phyloP scores from a whole-genome alignment of 2,797 vertebrate genomes.

The Dryobates pubescens region DNA sequence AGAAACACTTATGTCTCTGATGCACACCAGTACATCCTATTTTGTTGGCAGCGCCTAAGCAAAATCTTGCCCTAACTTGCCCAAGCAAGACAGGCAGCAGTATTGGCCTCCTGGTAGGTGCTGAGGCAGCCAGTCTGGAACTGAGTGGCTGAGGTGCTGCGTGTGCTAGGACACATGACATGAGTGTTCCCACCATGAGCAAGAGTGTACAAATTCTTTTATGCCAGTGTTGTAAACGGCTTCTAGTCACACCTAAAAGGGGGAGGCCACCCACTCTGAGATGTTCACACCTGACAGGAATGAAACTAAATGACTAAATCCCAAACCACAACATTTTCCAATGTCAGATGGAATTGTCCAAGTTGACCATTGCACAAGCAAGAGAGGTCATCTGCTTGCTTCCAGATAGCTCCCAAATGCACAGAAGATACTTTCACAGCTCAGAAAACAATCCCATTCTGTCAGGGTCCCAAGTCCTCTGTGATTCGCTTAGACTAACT shows the following conservation, averaged over 20 bases:
- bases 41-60: neutral
- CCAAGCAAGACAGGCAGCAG: neutral
- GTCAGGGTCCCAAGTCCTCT: neutral
- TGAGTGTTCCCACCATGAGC: neutral
- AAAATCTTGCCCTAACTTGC: constrained; percentile 35
- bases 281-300: neutral
- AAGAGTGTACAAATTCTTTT: neutral
- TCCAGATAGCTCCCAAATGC: neutral
- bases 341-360: neutral
- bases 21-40: neutral
- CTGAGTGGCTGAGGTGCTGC: neutral
- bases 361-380: neutral
- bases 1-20: neutral
- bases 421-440: neutral
- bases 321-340: neutral
- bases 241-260: neutral
- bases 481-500: neutral
- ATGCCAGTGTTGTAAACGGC: neutral
- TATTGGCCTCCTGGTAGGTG: neutral
- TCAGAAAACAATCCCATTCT: neutral
- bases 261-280: neutral
- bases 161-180: rapidly evolving
- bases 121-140: neutral
- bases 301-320: neutral
- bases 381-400: neutral